A percentile compares a stretch with the other conserved stretches of the same genome.
Conservation (phyloP, 1,140 invertebrate genomes). For the Drosophila malerkotliana region DNA sequence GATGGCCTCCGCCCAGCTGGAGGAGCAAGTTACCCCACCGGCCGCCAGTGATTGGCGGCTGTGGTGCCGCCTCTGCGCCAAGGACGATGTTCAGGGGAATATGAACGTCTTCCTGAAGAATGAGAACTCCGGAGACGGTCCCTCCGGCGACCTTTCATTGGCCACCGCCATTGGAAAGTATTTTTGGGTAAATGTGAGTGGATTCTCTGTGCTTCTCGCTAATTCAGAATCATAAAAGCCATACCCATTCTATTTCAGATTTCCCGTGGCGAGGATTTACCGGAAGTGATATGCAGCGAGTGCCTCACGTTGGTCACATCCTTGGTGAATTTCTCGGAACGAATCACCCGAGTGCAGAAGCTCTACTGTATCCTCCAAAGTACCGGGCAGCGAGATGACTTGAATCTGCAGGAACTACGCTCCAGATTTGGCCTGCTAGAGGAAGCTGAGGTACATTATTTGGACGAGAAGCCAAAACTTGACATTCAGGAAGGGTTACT, state of each 20-base stretch:
- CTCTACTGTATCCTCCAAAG: slow-evolving; percentile 58
- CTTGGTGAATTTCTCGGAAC: slow-evolving; percentile 71
- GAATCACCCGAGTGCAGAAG: slow-evolving; percentile 65
- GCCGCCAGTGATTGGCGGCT: slow-evolving; percentile 45
- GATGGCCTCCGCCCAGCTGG: slow-evolving; percentile 38
- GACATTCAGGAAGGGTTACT: slow-evolving; percentile 22
- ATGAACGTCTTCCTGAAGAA: slow-evolving; percentile 68
- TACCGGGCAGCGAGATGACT: slow-evolving; percentile 12
- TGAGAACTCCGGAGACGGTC: slow-evolving; percentile 33
- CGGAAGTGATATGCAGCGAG: slow-evolving; percentile 67
- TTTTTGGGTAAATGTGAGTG: slow-evolving; percentile 73
- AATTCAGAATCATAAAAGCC: neutral
- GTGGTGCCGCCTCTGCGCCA: slow-evolving; percentile 81
- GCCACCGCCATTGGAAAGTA: slow-evolving; percentile 72
- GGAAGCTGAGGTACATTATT: slow-evolving; percentile 66
- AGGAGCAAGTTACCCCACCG: neutral
- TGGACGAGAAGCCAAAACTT: slow-evolving; percentile 64
- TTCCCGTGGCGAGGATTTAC: slow-evolving; percentile 56
- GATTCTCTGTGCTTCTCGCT: accelerated
- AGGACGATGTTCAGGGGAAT: slow-evolving; percentile 62
- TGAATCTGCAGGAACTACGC: slow-evolving; percentile 54
- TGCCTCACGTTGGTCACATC: slow-evolving; percentile 65
- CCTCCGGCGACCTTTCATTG: slow-evolving; percentile 37
- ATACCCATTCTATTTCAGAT: slow-evolving; percentile 36
- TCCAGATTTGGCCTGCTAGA: slow-evolving; percentile 47